Conservation (phyloP, 1,140 invertebrate genomes). For the Laupala kohalensis region DNA sequence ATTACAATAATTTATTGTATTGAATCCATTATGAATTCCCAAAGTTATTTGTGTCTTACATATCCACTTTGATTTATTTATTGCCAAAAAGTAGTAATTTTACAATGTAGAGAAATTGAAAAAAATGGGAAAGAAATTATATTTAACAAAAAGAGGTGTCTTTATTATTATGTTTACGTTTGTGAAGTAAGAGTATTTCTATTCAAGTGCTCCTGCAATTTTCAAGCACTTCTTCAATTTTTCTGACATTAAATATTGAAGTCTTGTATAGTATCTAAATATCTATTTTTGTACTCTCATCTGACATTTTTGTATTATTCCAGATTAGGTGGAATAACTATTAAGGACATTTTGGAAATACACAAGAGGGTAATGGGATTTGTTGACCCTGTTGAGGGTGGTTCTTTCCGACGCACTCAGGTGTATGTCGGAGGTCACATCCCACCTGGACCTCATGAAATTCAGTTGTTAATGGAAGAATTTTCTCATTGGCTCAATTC, state of each 20-base stretch:
- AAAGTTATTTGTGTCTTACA: no score
- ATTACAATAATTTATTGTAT: no score
- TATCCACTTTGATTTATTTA: no score
- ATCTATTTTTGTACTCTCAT: background rate
- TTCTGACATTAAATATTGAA: background rate
- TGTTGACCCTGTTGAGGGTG: constrained; percentile 81
- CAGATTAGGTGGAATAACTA: constrained; percentile 52
- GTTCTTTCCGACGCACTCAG: constrained; percentile 66
- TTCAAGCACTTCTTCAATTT: background rate
- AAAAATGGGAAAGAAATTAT: no score
- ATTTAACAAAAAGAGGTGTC: no score
- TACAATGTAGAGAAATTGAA: no score
- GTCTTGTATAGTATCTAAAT: background rate
- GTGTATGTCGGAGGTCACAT: constrained; percentile 88
- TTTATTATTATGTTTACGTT: no score
- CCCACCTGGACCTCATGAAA: constrained; percentile 69
- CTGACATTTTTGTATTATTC: constrained; percentile 15
- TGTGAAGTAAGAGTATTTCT: no score
- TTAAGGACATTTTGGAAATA: constrained; percentile 84
- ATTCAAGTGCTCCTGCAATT: background rate
- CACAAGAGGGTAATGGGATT: constrained; percentile 85
- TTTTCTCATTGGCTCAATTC: constrained; percentile 86
- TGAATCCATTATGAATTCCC: no score
- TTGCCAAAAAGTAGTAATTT: no score
- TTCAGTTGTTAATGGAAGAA: constrained; percentile 69